Evolutionary conservation across 2,888 invertebrate species (phyloP).

Genomic region (Toxonevra muliebris): DNA sequence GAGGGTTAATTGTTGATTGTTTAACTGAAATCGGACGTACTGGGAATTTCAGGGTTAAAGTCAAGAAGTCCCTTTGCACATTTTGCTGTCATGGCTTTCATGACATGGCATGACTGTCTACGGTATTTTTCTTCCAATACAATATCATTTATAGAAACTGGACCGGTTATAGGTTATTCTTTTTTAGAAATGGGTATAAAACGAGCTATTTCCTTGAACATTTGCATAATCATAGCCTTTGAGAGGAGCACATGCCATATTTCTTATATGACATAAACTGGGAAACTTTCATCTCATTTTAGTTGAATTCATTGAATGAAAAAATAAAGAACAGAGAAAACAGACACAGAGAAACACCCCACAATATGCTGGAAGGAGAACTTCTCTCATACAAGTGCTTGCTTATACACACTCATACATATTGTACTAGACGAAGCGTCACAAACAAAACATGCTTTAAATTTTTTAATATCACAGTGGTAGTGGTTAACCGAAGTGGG

Average conservation of each 20-base stretch:
- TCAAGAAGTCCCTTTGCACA: too few species aligned
- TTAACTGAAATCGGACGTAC: too few species aligned
- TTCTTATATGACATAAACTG: constrained; percentile 21
- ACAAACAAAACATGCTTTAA: constrained; percentile 61
- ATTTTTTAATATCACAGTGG: constrained; percentile 59
- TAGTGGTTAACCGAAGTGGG: neutral
- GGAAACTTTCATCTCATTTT: constrained; percentile 16
- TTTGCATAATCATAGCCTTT: constrained; percentile 3
- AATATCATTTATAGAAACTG: neutral
- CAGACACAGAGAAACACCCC: constrained; percentile 47
- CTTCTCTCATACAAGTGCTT: constrained; percentile 27
- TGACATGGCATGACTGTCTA: too few species aligned
- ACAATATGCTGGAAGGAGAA: constrained; percentile 22
- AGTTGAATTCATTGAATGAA: neutral
- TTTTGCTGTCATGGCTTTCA: too few species aligned
- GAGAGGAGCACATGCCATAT: constrained; percentile 18
- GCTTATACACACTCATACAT: constrained; percentile 6
- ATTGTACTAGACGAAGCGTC: constrained; percentile 41
- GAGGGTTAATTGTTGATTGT: too few species aligned
- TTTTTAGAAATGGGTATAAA: neutral
- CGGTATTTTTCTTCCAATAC: too few species aligned
- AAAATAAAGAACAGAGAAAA: constrained; percentile 54
- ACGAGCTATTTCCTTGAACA: constrained; percentile 1
- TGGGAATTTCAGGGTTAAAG: too few species aligned
- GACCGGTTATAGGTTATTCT: neutral